phyloP scores from a whole-genome alignment of 2,888 invertebrate genomes.

The Vandiemenella viatica region DNA sequence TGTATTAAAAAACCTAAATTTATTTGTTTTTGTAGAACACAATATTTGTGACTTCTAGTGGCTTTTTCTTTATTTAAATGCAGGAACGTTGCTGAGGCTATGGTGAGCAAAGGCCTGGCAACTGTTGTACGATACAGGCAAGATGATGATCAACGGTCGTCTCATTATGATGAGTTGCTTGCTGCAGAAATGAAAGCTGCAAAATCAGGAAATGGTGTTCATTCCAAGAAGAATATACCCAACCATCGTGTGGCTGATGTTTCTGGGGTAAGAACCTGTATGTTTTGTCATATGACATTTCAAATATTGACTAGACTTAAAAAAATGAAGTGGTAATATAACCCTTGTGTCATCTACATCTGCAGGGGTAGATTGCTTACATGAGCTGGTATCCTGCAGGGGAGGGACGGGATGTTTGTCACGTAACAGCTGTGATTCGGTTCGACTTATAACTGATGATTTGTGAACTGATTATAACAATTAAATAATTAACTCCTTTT shows the following conservation, averaged over 20 bases:
- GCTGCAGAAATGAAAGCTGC: constrained; percentile 87
- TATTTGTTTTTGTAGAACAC: no score
- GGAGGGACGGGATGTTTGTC: no score
- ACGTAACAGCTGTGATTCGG: no score
- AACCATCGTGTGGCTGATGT: constrained; percentile 79
- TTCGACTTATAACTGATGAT: no score
- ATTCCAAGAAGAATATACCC: constrained; percentile 69
- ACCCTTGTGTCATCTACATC: no score
- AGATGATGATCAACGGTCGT: constrained; percentile 91
- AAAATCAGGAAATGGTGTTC: constrained; percentile 68
- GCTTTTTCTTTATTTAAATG: constrained; percentile 11
- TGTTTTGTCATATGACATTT: not conserved
- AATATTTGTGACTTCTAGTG: no score
- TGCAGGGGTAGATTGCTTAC: no score
- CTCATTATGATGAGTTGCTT: constrained; percentile 80
- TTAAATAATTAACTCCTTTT: no score
- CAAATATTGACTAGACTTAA: not conserved
- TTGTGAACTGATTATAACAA: no score
- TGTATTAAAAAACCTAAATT: no score
- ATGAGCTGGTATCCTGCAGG: no score
- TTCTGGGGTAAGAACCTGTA: constrained; percentile 34
- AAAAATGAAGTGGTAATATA: no score
- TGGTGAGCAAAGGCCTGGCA: constrained; percentile 83
- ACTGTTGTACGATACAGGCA: constrained; percentile 86
- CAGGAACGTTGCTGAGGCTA: constrained; percentile 85